phyloP scores from a whole-genome alignment of 2,888 invertebrate species.

The Nemotelus pantherinus region DNA sequence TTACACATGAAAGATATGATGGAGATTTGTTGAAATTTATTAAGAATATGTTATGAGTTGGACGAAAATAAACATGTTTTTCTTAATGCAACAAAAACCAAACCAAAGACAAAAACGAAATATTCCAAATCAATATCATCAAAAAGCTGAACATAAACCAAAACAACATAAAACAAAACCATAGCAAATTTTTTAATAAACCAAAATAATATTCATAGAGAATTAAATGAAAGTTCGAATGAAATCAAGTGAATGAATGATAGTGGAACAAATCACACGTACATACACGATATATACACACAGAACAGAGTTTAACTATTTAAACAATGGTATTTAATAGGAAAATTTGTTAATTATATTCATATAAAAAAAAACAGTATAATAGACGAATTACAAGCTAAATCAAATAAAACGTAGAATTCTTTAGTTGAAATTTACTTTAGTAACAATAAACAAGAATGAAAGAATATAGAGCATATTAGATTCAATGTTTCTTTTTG shows the following conservation, averaged over 20 bases:
- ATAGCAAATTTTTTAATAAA: not conserved
- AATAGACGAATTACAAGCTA: constrained; percentile 11
- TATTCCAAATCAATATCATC: constrained; percentile 20
- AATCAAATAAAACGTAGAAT: not conserved
- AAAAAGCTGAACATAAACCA: constrained; percentile 19
- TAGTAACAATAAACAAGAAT: not conserved
- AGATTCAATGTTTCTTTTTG: constrained; percentile 23
- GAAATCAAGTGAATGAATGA: not conserved
- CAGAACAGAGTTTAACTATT: constrained; percentile 44
- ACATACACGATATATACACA: constrained; percentile 35
- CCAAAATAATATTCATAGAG: not conserved
- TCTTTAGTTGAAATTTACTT: constrained; percentile 38
- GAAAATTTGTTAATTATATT: constrained; percentile 37
- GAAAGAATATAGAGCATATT: constrained; percentile 14
- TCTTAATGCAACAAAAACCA: not conserved
- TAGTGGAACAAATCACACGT: constrained; percentile 28
- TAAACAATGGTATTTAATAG: constrained; percentile 38
- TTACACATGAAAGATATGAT: constrained; percentile 4
- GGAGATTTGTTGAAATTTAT: constrained; percentile 22
- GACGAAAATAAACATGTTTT: not conserved
- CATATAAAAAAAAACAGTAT: constrained; percentile 37
- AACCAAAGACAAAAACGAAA: constrained; percentile 5
- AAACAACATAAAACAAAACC: constrained; percentile 5
- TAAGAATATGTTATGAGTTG: not conserved
- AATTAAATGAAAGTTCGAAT: not conserved